Base-by-base conservation (phyloP, 2,888 invertebrate species). In the Linnaemya tessellans region DNA sequence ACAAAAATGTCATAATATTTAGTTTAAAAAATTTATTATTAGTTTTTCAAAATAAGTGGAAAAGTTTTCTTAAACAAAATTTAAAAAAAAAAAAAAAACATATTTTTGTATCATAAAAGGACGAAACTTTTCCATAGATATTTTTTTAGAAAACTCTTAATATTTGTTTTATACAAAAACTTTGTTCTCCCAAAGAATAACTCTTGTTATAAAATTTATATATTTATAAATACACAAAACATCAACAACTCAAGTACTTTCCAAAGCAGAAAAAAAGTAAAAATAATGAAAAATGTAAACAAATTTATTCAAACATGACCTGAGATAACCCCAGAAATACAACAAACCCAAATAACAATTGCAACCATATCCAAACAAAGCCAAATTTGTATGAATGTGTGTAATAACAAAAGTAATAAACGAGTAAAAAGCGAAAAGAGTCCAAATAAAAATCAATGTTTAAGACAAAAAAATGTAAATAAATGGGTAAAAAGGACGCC, bases 241-340 rank as follows among this genome's bases (percentile, higher is more conserved):
- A 41, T 1, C 10, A 43, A 43, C 13, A 7, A 30, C 64, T 64
- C 43, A 65, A 75, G 30, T 56, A 1, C 22, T 54, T 41, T 30
- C n/a, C 15, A 54, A 41, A 41, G 13, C 8, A 35, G 18, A 38
- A 18, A 25, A 78, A 58, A 67, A n/a, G 0, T 13, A 58, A 68
- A 62, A 62, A 74, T 64, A 62, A 51, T 41, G 51, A 38, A 64
- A 74, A 62, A 51, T 49, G 62, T 64, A 51, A 74, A 75, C 64
- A 75, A 75, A 65, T 51, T 54, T 64, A 49, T 62, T 38, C 38
- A 65, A 58, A 74, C 70, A 80, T 80, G 80, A 80, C 80, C 84
- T 80, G 56, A 74, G 84, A 60, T 80, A 80, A 84, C 75, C 75
- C 51, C 54, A 65, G 62, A 64, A 71, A 54, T 22, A 62, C 35